These are phyloP conservation scores for Acronicta leporina DNA, from an alignment of 2,888 invertebrate species.

Conservation along the genomic window DNA sequence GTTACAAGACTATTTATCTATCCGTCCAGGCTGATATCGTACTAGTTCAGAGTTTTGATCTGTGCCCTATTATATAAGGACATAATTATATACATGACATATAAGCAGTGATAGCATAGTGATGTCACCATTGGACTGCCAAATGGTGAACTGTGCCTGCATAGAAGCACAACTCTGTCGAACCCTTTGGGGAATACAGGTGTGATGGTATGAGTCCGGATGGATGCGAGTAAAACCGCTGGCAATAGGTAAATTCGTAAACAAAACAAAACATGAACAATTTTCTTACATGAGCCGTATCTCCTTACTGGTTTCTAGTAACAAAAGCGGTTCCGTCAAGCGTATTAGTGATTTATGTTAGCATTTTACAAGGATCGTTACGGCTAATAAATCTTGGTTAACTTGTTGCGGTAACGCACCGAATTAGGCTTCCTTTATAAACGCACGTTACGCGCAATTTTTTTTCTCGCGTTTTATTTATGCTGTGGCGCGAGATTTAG, in stretches of 20 bases:
- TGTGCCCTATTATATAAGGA: no score
- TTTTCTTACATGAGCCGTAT: slow-evolving; percentile 26
- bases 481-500: slow-evolving; percentile 39
- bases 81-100: no score
- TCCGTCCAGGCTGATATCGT: no score
- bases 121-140: no score
- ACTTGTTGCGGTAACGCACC: slow-evolving; percentile 75
- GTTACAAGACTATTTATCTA: no score
- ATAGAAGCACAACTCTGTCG: no score
- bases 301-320: slow-evolving; percentile 66
- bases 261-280: slow-evolving; percentile 7
- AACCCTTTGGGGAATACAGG: no score
- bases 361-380: slow-evolving; percentile 79
- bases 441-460: slow-evolving; percentile 59
- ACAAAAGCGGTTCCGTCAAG: slow-evolving; percentile 61
- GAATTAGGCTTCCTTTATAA: slow-evolving; percentile 69
- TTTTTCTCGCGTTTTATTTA: slow-evolving; percentile 49
- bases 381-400: slow-evolving; percentile 81
- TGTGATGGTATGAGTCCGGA: no score
- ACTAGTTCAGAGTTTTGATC: no score
- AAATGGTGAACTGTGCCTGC: no score
- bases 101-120: no score
- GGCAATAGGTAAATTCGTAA: neutral
- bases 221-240: no score
- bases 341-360: slow-evolving; percentile 79